phyloP scores from a whole-genome alignment of 2,888 invertebrate species.

The Cheilosia scutellata region DNA sequence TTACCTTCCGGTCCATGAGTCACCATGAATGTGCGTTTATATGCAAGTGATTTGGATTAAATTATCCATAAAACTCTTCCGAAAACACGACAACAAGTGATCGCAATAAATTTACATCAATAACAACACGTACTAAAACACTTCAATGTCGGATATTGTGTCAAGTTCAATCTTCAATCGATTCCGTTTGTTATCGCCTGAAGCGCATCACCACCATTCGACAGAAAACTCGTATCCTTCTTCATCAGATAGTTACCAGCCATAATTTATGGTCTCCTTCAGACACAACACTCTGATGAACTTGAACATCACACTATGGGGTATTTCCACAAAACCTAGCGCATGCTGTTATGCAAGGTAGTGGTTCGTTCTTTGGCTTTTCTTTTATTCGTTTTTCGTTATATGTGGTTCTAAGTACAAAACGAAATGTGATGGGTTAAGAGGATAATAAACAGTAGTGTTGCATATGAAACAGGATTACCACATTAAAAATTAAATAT shows the following conservation, averaged over 20 bases:
- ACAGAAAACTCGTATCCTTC: not conserved
- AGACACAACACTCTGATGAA: not conserved
- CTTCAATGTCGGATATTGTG: conserved; percentile 7
- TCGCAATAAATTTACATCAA: not conserved
- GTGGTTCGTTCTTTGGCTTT: not conserved
- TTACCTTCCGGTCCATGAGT: not conserved
- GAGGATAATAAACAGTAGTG: too few relatives aligned
- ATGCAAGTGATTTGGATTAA: not conserved
- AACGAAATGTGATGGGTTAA: too few relatives aligned
- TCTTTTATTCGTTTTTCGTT: not conserved
- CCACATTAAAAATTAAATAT: too few relatives aligned
- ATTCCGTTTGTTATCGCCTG: too few relatives aligned
- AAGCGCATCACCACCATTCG: not conserved
- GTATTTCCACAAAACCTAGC: not conserved
- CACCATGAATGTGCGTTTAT: not conserved
- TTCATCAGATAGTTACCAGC: not conserved
- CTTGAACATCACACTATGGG: not conserved
- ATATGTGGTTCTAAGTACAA: too few relatives aligned
- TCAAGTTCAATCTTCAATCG: not conserved
- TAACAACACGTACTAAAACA: not conserved
- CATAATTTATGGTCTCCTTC: not conserved
- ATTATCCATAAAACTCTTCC: not conserved
- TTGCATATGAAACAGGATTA: too few relatives aligned
- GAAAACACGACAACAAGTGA: not conserved
- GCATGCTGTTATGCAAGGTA: not conserved